phyloP scores from a whole-genome alignment of 2,797 vertebrate genomes.

The Leptatherina wallacei region DNA sequence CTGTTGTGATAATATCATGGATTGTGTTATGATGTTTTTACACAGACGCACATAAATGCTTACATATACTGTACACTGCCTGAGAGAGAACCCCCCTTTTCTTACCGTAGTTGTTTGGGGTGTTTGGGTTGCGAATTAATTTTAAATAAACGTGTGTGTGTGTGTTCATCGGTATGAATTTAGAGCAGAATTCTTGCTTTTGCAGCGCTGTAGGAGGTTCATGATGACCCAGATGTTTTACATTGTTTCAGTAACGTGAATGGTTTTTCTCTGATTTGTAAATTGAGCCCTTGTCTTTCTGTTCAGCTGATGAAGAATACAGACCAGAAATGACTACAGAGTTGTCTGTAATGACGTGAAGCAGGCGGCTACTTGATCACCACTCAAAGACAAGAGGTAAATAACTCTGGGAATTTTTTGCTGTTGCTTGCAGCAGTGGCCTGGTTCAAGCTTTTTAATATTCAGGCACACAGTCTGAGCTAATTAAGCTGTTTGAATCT shows the following conservation, averaged over 20 bases:
- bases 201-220: conserved; percentile 45
- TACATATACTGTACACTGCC: conserved; percentile 20
- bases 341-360: conserved; percentile 27
- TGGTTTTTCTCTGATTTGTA: conserved; percentile 25
- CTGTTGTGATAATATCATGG: background rate
- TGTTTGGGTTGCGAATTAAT: conserved; percentile 8
- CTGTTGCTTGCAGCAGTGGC: background rate
- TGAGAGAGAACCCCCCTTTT: conserved; percentile 9
- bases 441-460: conserved; percentile 6
- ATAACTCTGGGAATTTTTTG: background rate
- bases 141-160: background rate
- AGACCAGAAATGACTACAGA: background rate
- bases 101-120: conserved; percentile 2
- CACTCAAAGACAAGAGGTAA: conserved; percentile 48
- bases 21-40: no score
- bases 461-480: background rate
- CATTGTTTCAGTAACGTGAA: conserved; percentile 59
- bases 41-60: background rate
- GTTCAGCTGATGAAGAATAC: conserved; percentile 44
- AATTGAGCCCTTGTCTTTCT: conserved; percentile 26
- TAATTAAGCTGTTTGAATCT: conserved; percentile 19
- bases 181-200: conserved; percentile 30
- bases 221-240: conserved; percentile 72
- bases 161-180: background rate
- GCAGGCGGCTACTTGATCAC: conserved; percentile 4